phyloP scores from a whole-genome alignment of 2,113 vertebrate species.

The Elephas maximus region DNA sequence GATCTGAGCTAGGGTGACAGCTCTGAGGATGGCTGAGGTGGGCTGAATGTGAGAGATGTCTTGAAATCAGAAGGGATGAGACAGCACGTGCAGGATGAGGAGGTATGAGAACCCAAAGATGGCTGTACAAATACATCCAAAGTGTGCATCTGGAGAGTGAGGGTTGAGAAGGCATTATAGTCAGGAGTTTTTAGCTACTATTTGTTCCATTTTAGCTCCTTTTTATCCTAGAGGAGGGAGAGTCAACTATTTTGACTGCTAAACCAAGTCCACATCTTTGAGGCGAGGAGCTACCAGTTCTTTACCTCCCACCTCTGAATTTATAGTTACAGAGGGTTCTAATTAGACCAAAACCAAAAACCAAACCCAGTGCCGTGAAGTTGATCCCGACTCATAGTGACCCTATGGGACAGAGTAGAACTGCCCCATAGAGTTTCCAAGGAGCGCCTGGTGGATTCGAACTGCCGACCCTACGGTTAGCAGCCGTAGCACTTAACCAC shows the following conservation, averaged over 20 bases:
- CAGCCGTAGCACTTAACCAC: too few relatives aligned
- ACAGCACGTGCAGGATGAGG: accelerated
- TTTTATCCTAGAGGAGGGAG: background rate
- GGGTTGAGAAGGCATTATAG: background rate
- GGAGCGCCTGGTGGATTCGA: too few relatives aligned
- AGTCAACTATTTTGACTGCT: background rate
- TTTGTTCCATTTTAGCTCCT: too few relatives aligned
- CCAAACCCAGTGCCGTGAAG: too few relatives aligned
- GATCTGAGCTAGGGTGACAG: accelerated
- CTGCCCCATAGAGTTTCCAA: too few relatives aligned
- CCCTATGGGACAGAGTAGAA: too few relatives aligned
- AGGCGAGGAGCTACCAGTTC: background rate
- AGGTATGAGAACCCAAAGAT: background rate
- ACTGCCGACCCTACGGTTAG: too few relatives aligned
- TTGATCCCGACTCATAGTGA: too few relatives aligned
- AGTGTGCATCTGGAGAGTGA: background rate
- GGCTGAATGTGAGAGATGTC: background rate
- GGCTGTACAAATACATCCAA: background rate
- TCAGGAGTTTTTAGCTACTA: background rate
- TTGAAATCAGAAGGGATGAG: background rate
- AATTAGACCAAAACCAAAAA: background rate
- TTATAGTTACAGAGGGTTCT: background rate
- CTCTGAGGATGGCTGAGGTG: accelerated
- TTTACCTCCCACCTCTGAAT: background rate
- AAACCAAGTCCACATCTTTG: accelerated